Evolutionary conservation across 2,113 vertebrate species (phyloP), one percentile per base, ranked within the genome.

Genomic region (Halichoeres trimaculatus): DNA sequence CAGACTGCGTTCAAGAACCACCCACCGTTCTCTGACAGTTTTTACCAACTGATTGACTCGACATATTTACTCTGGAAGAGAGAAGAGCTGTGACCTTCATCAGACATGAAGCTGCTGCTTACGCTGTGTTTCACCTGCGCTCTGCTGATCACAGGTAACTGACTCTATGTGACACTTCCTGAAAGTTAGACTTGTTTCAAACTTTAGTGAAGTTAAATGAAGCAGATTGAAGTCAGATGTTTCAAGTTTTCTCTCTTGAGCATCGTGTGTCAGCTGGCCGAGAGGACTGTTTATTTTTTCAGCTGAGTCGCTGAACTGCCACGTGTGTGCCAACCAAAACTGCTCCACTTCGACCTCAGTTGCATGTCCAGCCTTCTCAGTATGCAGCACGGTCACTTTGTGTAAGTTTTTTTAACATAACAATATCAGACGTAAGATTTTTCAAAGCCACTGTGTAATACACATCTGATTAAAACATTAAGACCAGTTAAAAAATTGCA

Each of bases 101-200:
- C 57, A 4, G 56, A 17, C 75, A 77, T 70, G 75, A 64, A 70
- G 52, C 52, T 63, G 66, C 34, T 77, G 66, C 59, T 77, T 43
- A 13, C 52, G 24, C 14, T 57, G 26, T 63, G 58, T 35, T n/a
- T 70, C 19, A 24, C 51, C 66, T 70, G 34, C n/a, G 10, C 66
- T 57, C 52, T 77, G 41, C 22, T 77, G 19, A 6, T n/a, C 20
- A 30, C 17, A 57, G 74, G 74, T 63, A 70, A 56, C 10, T 35
- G 14, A 30, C 6, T 30, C 1, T 5, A 45, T 19, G 1, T 16
- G 1, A 1, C 6, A 5, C 13, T 45, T 30, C 30, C 30, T 30
- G 30, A 4, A 4, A 30, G 30, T 30, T 30, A 30, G 6, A 30
- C 30, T 6, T 30, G 3, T 30, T 30, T 30, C 6, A 30, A 30